Percentiles rank a stretch among this genome's conserved stretches.
phyloP scores from a whole-genome alignment of 2,888 invertebrate genomes.

The Cylindroiulus punctatus region DNA sequence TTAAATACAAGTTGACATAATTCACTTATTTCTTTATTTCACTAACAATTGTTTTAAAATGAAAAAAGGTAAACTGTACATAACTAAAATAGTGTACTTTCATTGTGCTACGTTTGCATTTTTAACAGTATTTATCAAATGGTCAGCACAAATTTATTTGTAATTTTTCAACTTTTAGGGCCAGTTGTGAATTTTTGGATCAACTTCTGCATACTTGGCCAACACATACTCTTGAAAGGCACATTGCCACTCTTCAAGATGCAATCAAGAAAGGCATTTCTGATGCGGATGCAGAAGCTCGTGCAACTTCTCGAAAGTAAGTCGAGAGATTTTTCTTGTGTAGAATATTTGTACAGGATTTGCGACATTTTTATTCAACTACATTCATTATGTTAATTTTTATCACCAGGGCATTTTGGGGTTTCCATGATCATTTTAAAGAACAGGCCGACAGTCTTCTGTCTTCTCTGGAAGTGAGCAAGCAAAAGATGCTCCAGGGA shows the following conservation, averaged over 20 bases:
- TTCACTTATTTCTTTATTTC: no score
- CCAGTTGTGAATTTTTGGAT: constrained; percentile 83
- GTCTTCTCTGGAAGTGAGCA: constrained; percentile 81
- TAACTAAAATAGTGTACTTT: no score
- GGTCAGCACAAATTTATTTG: neutral
- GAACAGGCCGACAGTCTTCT: constrained; percentile 87
- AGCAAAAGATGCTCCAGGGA: constrained; percentile 76
- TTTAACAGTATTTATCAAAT: neutral
- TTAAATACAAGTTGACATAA: no score
- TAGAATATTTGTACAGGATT: neutral
- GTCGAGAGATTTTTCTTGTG: constrained; percentile 60
- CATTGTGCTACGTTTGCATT: neutral
- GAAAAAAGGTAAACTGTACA: no score
- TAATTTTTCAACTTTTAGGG: constrained; percentile 64
- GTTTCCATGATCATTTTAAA: constrained; percentile 89
- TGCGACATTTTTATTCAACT: neutral
- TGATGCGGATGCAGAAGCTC: constrained; percentile 92
- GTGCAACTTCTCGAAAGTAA: constrained; percentile 83
- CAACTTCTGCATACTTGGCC: constrained; percentile 88
- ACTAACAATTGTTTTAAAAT: no score
- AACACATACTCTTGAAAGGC: constrained; percentile 82
- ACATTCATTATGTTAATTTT: neutral
- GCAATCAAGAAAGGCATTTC: constrained; percentile 81
- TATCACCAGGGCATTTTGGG: constrained; percentile 81
- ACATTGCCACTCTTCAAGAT: constrained; percentile 80